A percentile compares a stretch with the other conserved stretches of the same genome.
Evolutionary conservation across 2,888 invertebrate genomes (phyloP).

Genomic region (Cybosia mesomella): DNA sequence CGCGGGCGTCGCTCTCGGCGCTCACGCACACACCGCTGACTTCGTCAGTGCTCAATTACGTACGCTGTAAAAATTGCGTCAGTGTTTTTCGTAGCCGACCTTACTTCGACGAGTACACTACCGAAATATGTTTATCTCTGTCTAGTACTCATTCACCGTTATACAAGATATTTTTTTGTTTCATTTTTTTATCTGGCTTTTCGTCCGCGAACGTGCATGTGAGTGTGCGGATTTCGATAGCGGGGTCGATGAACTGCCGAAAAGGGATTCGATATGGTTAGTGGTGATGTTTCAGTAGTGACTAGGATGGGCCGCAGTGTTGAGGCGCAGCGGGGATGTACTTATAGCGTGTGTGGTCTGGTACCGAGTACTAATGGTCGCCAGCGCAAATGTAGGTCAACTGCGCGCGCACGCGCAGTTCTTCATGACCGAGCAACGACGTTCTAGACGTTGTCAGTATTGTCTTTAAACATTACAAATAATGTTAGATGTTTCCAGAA

Average conservation of each 20-base stretch:
- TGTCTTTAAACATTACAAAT: slow-evolving; percentile 48
- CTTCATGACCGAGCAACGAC: slow-evolving; percentile 67
- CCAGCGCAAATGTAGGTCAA: slow-evolving; percentile 79
- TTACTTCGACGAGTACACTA: slow-evolving; percentile 75
- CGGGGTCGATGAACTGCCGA: slow-evolving; percentile 82
- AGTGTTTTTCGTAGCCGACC: slow-evolving; percentile 86
- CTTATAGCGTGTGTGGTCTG: slow-evolving; percentile 72
- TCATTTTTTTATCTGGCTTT: slow-evolving; percentile 79
- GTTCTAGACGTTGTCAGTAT: slow-evolving; percentile 49
- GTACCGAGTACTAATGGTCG: slow-evolving; percentile 66
- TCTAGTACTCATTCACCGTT: slow-evolving; percentile 82
- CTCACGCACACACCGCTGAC: slow-evolving; percentile 83
- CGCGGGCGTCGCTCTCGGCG: slow-evolving; percentile 86
- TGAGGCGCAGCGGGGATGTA: slow-evolving; percentile 52
- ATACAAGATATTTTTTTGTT: slow-evolving; percentile 76
- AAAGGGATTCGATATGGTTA: slow-evolving; percentile 81
- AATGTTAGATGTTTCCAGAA: slow-evolving; percentile 25
- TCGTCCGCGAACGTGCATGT: slow-evolving; percentile 76
- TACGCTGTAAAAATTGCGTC: slow-evolving; percentile 87
- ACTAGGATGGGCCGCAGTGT: slow-evolving; percentile 59
- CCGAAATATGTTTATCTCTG: slow-evolving; percentile 86
- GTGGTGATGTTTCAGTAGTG: slow-evolving; percentile 72
- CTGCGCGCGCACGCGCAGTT: slow-evolving; percentile 75
- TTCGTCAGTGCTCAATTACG: slow-evolving; percentile 82
- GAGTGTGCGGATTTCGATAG: slow-evolving; percentile 87